Conservation (phyloP, 2,888 invertebrate genomes). For the Lepetodrilus schrolli region DNA sequence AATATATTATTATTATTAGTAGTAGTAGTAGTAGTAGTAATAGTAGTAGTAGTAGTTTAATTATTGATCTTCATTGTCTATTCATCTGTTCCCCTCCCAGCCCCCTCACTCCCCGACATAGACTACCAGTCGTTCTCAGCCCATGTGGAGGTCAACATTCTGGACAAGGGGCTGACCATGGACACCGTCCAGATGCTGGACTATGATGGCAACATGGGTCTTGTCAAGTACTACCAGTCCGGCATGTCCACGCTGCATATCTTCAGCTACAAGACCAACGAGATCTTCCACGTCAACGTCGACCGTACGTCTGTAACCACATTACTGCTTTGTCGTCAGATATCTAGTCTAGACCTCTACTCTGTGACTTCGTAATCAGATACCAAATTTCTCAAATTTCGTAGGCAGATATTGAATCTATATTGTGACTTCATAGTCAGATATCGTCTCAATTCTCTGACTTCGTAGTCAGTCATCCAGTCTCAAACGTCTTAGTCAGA, state of each 20-base stretch:
- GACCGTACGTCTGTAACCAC: too few species aligned
- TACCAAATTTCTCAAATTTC: too few species aligned
- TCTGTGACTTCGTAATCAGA: too few species aligned
- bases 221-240: slow-evolving; percentile 33
- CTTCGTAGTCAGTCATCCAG: too few species aligned
- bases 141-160: slow-evolving; percentile 41
- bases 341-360: too few species aligned
- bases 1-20: too few species aligned
- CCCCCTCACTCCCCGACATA: neutral
- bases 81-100: neutral
- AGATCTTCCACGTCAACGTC: slow-evolving; percentile 40
- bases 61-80: neutral
- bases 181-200: slow-evolving; percentile 38
- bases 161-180: slow-evolving; percentile 41
- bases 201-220: slow-evolving; percentile 42
- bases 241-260: slow-evolving; percentile 36
- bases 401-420: too few species aligned
- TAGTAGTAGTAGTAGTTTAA: too few species aligned
- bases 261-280: slow-evolving; percentile 45
- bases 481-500: too few species aligned
- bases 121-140: slow-evolving; percentile 36
- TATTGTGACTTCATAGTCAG: too few species aligned
- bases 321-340: neutral
- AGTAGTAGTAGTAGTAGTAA: too few species aligned
- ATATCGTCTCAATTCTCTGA: too few species aligned